A percentile compares a stretch with the other conserved stretches of the same genome.
Conservation (phyloP, 2,888 invertebrate species). For the Anagyrus pseudococci region DNA sequence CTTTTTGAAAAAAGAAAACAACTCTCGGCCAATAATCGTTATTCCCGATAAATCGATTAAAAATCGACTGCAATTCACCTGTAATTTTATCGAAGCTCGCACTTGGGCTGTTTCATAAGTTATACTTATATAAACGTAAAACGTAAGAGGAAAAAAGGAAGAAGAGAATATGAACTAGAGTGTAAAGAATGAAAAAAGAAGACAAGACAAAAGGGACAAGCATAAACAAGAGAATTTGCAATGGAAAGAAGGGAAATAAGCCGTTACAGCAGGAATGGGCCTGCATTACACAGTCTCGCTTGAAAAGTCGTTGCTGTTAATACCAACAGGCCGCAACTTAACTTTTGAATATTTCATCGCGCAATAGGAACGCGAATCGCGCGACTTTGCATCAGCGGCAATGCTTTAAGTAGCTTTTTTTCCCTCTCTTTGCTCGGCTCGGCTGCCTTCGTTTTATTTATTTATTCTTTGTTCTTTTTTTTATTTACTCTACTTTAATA, state of each 20-base stretch:
- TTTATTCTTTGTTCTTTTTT: too few species aligned
- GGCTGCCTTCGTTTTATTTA: too few species aligned
- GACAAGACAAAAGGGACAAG: background rate
- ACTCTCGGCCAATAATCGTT: too few species aligned
- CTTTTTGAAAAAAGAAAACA: too few species aligned
- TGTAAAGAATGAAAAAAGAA: background rate
- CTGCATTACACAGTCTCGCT: background rate
- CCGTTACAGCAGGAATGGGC: background rate
- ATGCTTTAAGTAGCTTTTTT: background rate
- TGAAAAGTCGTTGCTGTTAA: slow-evolving; percentile 8
- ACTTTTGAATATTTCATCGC: slow-evolving; percentile 37
- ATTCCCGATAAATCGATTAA: too few species aligned
- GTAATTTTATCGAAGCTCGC: too few species aligned
- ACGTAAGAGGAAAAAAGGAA: background rate
- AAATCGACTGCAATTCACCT: too few species aligned
- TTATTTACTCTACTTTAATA: too few species aligned
- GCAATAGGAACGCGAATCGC: slow-evolving; percentile 19
- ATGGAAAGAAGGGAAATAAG: slow-evolving; percentile 16
- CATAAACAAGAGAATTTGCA: slow-evolving; percentile 16
- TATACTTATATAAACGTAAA: too few species aligned
- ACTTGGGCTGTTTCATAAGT: too few species aligned
- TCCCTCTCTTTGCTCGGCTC: background rate
- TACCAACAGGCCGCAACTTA: slow-evolving; percentile 16
- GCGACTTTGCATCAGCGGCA: background rate
- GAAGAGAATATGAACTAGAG: background rate